Conservation (phyloP, 2,888 invertebrate species). For the Oeneis ivallda region DNA sequence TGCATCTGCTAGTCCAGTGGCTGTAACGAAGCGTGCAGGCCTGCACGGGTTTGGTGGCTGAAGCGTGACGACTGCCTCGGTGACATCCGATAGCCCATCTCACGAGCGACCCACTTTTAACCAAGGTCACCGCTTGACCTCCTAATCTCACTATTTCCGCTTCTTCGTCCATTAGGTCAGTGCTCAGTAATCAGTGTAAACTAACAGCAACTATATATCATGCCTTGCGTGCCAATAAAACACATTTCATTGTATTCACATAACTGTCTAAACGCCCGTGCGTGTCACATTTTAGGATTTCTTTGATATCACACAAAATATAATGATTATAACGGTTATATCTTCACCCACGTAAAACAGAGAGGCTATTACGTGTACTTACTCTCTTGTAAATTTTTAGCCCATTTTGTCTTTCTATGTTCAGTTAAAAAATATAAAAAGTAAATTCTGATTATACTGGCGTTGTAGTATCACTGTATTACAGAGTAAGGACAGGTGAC, state of each 20-base stretch:
- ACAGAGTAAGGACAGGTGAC: too few species aligned
- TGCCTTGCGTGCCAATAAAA: conserved; percentile 18
- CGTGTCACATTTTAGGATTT: conserved; percentile 26
- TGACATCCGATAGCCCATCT: conserved; percentile 75
- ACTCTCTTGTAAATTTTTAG: neutral
- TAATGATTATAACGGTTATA: conserved; percentile 16
- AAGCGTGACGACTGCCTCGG: conserved; percentile 79
- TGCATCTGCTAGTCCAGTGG: conserved; percentile 10
- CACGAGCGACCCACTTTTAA: conserved; percentile 77
- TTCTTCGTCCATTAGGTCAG: conserved; percentile 35
- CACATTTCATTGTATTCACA: conserved; percentile 22
- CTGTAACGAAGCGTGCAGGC: conserved; percentile 15
- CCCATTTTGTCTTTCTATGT: neutral
- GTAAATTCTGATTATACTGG: neutral
- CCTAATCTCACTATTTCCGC: conserved; percentile 62
- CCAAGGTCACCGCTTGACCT: conserved; percentile 78
- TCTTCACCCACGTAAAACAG: neutral
- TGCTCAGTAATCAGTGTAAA: too few species aligned
- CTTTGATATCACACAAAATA: conserved; percentile 20
- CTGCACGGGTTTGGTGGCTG: conserved; percentile 52
- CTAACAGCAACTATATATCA: conserved; percentile 27
- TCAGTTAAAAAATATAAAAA: neutral
- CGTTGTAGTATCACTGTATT: too few species aligned
- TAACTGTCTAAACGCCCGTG: conserved; percentile 31
- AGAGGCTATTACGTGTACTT: neutral